Evolutionary conservation across 1,140 invertebrate species (phyloP), one percentile per base, ranked within the genome.

Genomic region (Rhysida immarginata): DNA sequence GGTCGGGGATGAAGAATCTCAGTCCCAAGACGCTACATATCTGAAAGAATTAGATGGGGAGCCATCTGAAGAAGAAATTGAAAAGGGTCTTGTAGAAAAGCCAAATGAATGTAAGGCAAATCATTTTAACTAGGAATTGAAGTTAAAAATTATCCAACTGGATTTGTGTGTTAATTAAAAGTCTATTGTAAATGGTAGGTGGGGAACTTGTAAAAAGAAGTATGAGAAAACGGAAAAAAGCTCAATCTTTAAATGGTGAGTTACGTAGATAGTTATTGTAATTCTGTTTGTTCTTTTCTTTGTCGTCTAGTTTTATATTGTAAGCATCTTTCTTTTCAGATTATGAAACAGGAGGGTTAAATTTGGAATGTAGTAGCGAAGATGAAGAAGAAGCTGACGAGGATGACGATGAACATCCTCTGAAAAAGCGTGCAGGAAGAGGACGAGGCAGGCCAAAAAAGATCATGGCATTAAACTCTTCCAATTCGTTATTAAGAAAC

Each of bases 121-220:
- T n/a, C n/a, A 13, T 41, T n/a, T n/a, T n/a, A n/a, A n/a, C n/a
- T n/a, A n/a, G 13, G 14, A 26, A 26, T 26, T 51, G 26, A 51
- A 26, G 5, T 18, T 51, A 23, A 51, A 23, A 13, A 51, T 51
- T 51, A 1, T 5, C 13, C 8, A 24, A 1, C 23, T 48, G 16
- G 42, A 35, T 54, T 18, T 41, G n/a, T 41, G 11, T 41, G 11
- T 13, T n/a, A 13, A 11, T 41, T 13, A 13, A 2, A 20, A 26
- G n/a, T n/a, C n/a, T n/a, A n/a, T n/a, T n/a, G n/a, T n/a, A n/a
- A n/a, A n/a, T n/a, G n/a, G n/a, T n/a, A 70, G 69, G 66, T 57
- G 64, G 67, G 42, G 66, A 68, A 61, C 63, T 66, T 29, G 58
- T 71, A 3, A 64, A 69, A 43, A 60, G 70, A 60, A 71, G 70